These are phyloP conservation scores for Pachydiplax longipennis DNA, from an alignment of 2,888 invertebrate genomes.

Conservation along the genomic window DNA sequence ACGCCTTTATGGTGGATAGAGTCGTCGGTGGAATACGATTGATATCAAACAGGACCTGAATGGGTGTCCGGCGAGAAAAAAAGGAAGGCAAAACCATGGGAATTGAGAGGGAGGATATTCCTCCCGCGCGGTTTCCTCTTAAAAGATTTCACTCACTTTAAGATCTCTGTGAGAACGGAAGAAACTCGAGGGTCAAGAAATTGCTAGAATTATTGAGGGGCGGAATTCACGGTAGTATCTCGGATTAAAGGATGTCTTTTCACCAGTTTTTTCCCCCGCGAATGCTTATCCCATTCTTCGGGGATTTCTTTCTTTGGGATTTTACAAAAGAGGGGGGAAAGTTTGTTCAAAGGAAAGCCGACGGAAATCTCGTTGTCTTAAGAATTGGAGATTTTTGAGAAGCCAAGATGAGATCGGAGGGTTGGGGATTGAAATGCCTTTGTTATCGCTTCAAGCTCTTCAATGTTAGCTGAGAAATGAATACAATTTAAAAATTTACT, in stretches of 20 bases:
- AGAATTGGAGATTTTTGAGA: neutral
- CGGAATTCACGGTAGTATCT: neutral
- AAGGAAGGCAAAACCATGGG: neutral
- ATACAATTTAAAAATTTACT: no score
- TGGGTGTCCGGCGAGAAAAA: neutral
- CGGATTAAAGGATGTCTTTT: neutral
- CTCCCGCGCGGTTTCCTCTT: neutral
- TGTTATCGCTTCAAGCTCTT: no score
- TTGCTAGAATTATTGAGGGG: neutral
- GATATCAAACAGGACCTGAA: constrained; percentile 22
- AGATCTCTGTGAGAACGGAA: neutral
- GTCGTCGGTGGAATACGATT: constrained; percentile 7
- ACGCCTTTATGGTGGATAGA: constrained; percentile 15
- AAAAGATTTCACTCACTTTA: neutral
- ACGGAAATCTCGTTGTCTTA: neutral
- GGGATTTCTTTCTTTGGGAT: neutral
- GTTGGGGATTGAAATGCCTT: neutral
- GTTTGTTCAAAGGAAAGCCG: neutral
- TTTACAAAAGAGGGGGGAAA: neutral
- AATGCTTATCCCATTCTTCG: neutral
- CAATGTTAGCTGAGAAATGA: no score
- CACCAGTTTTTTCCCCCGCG: neutral
- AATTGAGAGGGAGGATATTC: neutral
- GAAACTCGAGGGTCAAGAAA: neutral
- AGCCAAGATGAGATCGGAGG: neutral